These are phyloP conservation scores for Manis crassicaudata DNA, from an alignment of 2,797 vertebrate species.

Conservation along the genomic window DNA sequence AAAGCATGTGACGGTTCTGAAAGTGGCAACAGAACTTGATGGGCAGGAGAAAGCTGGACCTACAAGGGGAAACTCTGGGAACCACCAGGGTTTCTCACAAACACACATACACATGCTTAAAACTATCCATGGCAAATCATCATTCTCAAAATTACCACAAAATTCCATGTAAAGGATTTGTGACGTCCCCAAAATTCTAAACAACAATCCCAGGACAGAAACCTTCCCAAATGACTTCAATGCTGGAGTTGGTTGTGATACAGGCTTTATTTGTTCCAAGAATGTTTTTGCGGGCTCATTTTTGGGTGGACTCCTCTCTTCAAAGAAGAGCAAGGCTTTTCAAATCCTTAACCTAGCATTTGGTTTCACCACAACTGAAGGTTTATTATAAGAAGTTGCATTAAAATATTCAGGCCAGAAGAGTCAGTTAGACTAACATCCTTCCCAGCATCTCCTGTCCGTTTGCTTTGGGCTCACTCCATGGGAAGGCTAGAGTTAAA, in stretches of 20 bases:
- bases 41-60: neutral
- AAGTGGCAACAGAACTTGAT: neutral
- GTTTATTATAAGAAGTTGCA: neutral
- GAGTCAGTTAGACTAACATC: neutral
- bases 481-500: neutral
- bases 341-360: neutral
- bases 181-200: neutral
- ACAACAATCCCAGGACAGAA: neutral
- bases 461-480: neutral
- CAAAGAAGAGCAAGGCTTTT: slow-evolving; percentile 27
- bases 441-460: neutral
- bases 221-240: neutral
- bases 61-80: neutral
- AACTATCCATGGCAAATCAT: neutral
- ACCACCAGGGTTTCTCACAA: neutral
- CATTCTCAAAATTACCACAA: neutral
- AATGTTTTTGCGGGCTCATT: neutral
- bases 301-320: neutral
- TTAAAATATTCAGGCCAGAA: slow-evolving; percentile 44
- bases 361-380: slow-evolving; percentile 8
- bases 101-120: neutral
- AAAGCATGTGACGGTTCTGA: neutral
- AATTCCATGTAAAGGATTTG: neutral
- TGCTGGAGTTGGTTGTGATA: neutral
- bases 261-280: neutral